Conservation (phyloP, 2,113 vertebrate genomes). For the Melanerpes aurifrons region DNA sequence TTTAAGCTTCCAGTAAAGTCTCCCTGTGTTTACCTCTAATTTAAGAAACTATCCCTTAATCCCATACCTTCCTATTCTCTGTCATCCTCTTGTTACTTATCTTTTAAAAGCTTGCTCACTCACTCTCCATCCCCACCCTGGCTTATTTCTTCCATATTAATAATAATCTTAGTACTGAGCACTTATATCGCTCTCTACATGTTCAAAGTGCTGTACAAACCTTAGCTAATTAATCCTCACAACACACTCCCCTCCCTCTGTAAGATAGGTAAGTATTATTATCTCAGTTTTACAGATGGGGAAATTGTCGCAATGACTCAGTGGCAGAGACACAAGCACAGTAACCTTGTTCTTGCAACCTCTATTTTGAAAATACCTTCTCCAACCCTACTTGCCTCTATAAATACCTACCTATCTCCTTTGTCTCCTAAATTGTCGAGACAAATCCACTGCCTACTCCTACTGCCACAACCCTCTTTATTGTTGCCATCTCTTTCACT, state of each 20-base stretch:
- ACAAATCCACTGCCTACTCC: conserved; percentile 61
- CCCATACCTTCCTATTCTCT: conserved; percentile 35
- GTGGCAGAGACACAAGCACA: conserved; percentile 54
- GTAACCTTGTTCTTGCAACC: conserved; percentile 70
- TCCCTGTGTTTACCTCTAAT: conserved; percentile 42
- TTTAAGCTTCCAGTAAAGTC: conserved; percentile 34
- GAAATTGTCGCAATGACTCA: conserved; percentile 68
- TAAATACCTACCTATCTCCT: conserved; percentile 65
- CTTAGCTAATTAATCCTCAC: conserved; percentile 72
- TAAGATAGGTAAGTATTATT: conserved; percentile 72
- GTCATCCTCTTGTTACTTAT: conserved; percentile 60
- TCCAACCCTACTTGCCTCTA: conserved; percentile 58
- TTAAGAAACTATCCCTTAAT: conserved; percentile 52
- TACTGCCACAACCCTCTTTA: conserved; percentile 26
- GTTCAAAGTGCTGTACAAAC: conserved; percentile 74
- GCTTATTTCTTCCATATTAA: conserved; percentile 66
- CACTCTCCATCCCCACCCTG: conserved; percentile 33
- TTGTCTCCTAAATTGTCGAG: conserved; percentile 47
- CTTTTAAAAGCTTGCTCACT: conserved; percentile 50
- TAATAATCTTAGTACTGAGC: conserved; percentile 69
- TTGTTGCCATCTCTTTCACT: conserved; percentile 46
- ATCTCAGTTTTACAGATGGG: conserved; percentile 71
- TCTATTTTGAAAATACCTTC: conserved; percentile 71
- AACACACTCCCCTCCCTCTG: conserved; percentile 69
- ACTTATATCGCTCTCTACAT: conserved; percentile 71